These are phyloP conservation scores for Apoderus coryli DNA, from an alignment of 2,888 invertebrate genomes.

Conservation along the genomic window DNA sequence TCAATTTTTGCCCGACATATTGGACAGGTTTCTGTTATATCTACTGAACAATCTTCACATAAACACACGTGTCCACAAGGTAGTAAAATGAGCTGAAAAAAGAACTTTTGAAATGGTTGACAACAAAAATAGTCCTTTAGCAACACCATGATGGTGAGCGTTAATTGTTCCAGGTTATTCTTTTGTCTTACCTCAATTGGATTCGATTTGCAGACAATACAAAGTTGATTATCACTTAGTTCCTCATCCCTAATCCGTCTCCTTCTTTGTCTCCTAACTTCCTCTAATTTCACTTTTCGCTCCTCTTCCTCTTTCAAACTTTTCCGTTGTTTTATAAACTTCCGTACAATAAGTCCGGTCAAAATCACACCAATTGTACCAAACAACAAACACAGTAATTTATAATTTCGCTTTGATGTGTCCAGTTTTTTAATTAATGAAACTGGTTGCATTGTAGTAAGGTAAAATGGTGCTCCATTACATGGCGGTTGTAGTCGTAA, in stretches of 20 bases:
- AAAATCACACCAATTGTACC: conserved; percentile 41
- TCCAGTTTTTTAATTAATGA: conserved; percentile 60
- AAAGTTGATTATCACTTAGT: conserved; percentile 50
- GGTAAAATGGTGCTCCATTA: conserved; percentile 55
- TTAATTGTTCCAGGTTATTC: conserved; percentile 5
- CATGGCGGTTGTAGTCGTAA: conserved; percentile 60
- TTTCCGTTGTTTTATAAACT: conserved; percentile 37
- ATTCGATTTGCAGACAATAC: conserved; percentile 75
- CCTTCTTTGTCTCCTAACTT: conserved; percentile 49
- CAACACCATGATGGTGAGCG: neutral
- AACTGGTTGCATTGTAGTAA: conserved; percentile 65
- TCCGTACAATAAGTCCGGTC: conserved; percentile 34
- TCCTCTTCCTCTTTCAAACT: conserved; percentile 41
- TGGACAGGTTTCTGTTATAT: conserved; percentile 59
- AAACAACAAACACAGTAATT: conserved; percentile 38
- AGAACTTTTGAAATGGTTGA: too few relatives aligned
- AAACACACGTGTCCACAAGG: conserved; percentile 86
- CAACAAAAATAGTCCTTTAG: conserved; percentile 2
- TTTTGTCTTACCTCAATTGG: conserved; percentile 66
- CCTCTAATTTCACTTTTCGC: conserved; percentile 46
- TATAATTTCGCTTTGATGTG: conserved; percentile 51
- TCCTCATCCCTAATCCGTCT: conserved; percentile 47
- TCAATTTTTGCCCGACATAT: conserved; percentile 60
- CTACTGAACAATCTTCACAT: conserved; percentile 69
- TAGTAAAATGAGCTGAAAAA: conserved; percentile 57